Evolutionary conservation across 1,140 invertebrate species (phyloP).

Genomic region (Diplogasteroides magnus): DNA sequence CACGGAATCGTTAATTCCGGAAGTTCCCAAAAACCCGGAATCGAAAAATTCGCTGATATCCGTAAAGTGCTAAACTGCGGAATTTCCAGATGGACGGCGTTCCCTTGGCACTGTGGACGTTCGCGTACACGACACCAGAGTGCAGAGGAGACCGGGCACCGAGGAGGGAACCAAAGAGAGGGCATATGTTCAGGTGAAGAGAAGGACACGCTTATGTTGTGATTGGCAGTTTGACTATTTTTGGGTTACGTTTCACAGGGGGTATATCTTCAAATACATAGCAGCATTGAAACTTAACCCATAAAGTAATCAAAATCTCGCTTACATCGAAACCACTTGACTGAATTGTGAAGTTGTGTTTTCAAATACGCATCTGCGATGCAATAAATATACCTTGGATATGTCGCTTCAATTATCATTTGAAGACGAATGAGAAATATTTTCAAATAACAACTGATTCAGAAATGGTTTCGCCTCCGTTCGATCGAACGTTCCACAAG

Average conservation of each 20-base stretch:
- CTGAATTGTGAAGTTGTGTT: no score
- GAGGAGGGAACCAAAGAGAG: constrained; percentile 25
- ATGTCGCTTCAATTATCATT: no score
- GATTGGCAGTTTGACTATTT: no score
- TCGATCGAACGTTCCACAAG: constrained; percentile 33
- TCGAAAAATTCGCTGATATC: not conserved
- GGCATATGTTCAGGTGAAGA: constrained; percentile 49
- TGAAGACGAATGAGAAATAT: no score
- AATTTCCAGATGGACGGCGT: constrained; percentile 30
- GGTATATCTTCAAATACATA: no score
- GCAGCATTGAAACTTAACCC: no score
- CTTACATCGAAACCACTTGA: no score
- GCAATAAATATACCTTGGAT: no score
- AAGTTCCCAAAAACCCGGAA: not conserved
- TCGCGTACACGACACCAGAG: constrained; percentile 35
- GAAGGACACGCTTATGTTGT: not conserved
- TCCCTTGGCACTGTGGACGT: constrained; percentile 46
- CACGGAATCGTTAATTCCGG: not conserved
- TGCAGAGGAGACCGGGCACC: constrained; percentile 47
- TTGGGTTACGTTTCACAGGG: no score
- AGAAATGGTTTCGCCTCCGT: constrained; percentile 52
- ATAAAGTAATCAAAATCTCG: no score
- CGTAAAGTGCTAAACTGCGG: not conserved
- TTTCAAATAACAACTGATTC: no score
- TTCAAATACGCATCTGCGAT: no score